Evolutionary conservation across 2,888 invertebrate genomes (phyloP).

Genomic region (Steromphala cineraria): DNA sequence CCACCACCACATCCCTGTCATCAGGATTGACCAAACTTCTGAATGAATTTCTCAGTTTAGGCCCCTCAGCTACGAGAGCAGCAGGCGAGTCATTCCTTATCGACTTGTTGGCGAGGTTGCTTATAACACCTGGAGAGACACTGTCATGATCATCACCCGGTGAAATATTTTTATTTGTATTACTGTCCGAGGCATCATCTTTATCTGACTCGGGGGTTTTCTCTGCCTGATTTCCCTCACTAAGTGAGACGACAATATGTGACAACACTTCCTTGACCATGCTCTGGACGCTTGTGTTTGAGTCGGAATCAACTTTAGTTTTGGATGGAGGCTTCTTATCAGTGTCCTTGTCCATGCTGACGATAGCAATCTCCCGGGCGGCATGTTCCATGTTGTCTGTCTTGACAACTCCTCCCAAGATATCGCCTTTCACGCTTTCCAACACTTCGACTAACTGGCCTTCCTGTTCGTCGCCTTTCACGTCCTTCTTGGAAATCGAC

Average conservation of each 20-base stretch:
- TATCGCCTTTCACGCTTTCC: constrained; percentile 32
- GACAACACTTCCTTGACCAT: neutral
- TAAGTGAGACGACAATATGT: neutral
- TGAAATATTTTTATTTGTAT: neutral
- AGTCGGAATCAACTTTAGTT: neutral
- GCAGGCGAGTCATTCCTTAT: neutral
- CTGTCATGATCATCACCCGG: neutral
- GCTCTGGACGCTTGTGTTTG: neutral
- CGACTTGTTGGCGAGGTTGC: neutral
- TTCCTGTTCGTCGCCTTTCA: neutral
- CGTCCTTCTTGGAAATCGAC: constrained; percentile 23
- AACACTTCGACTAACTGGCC: constrained; percentile 29
- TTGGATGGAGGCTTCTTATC: neutral
- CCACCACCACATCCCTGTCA: neutral
- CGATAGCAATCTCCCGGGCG: constrained; percentile 36
- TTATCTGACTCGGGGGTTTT: neutral
- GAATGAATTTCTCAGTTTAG: neutral
- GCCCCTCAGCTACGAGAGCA: neutral
- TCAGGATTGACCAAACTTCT: neutral
- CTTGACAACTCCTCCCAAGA: constrained; percentile 34
- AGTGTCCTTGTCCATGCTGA: constrained; percentile 35
- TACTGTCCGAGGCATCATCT: neutral
- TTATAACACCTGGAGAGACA: neutral
- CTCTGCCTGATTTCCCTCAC: neutral
- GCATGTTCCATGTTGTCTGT: constrained; percentile 34